Base-by-base conservation (phyloP, 2,888 invertebrate genomes). In the Melolontha melolontha region DNA sequence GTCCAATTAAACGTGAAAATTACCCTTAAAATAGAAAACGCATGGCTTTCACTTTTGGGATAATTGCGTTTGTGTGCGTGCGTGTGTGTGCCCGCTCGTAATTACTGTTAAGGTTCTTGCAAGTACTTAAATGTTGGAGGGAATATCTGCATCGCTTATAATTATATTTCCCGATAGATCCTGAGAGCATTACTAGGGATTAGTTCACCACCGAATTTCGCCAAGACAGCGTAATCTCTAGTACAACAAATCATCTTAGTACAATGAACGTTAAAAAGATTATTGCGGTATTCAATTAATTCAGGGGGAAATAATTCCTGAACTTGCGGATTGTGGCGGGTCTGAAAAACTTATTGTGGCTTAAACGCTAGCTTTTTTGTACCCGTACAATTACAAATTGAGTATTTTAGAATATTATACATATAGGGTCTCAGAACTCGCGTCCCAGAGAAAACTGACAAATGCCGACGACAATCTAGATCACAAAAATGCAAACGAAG, bases 21-120 rank as follows among this genome's bases (percentile, higher is more conserved):
- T 68, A 59, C 68, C 70, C 69, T 62, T 66, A 69, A 70, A 72
- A 71, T 70, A 68, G 71, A 68, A 64, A 70, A 62, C 62, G 49
- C 22, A 42, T 29, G 59, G 5, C 17, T 11, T 49, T 49, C 22
- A 11, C 34, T 34, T 34, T 34, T 34, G 34, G 34, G 34, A 34
- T 34, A 34, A 47, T 62, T 47, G 47, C 47, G 47, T 22, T 34
- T 16, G 34, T 17, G 34, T 34, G 10, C 17, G 34, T 16, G 40
- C 39, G 47, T 14, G 47, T 16, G 27, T 44, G 42, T 57, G 42
- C 57, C 27, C 27, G 22, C 41, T 2, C 57, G 12, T 44, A 57
- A 42, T 34, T 10, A n/a, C 57, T 22, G 57, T 42, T 34, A 34
- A n/a, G 34, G 34, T 34, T 34, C 34, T 6, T 34, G 34, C 34